Conservation (phyloP, 1,140 invertebrate genomes). For the Panagrolaimus sp. region DNA sequence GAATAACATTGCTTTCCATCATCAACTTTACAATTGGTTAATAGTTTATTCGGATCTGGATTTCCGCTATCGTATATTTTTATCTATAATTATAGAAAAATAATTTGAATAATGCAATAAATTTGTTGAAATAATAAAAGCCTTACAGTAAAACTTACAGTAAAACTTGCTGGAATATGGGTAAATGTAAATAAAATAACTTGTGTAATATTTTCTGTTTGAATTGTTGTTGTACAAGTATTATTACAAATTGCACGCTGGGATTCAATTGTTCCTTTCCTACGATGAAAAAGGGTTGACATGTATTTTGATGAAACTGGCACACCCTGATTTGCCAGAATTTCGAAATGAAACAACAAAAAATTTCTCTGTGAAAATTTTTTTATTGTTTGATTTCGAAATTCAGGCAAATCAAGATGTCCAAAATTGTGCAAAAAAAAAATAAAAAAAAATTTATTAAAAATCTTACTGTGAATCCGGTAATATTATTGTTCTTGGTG, state of each 20-base stretch:
- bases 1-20: conserved; percentile 6
- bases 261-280: background rate
- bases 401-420: too few relatives aligned
- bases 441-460: background rate
- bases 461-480: background rate
- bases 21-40: background rate
- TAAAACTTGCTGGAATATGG: background rate
- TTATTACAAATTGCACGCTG: background rate
- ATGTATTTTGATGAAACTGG: too few relatives aligned
- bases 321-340: too few relatives aligned
- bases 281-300: too few relatives aligned
- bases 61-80: conserved; percentile 1
- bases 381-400: too few relatives aligned
- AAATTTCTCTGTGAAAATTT: background rate
- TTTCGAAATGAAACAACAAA: too few relatives aligned
- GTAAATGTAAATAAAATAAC: conserved; percentile 7
- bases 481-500: background rate
- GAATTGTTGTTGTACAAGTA: background rate
- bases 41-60: background rate
- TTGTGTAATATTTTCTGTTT: background rate
- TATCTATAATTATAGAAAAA: too few relatives aligned
- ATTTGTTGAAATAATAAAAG: background rate
- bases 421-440: too few relatives aligned
- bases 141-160: background rate
- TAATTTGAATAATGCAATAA: too few relatives aligned